Evolutionary conservation across 64 coral and sea anemone species (phyloP).

Genomic region (Pachyseris speciosa): DNA sequence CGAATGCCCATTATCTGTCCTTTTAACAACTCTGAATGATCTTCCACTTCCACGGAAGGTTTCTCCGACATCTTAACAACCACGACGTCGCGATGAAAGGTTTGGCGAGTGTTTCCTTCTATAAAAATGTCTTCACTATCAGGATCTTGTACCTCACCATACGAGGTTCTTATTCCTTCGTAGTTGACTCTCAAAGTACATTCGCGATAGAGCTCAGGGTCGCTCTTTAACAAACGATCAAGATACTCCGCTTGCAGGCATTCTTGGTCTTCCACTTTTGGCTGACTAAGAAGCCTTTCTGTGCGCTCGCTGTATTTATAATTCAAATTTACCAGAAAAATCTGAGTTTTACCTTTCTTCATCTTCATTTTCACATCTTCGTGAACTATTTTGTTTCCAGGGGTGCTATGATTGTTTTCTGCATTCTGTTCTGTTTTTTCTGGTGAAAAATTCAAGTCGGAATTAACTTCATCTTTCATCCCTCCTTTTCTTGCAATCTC

Average conservation of each 20-base stretch:
- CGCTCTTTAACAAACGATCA: not conserved
- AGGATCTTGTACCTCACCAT: conserved; percentile 60
- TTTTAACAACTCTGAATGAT: not conserved
- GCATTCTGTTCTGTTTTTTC: too few species aligned
- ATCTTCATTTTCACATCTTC: conserved; percentile 42
- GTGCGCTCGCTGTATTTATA: conserved; percentile 38
- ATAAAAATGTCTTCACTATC: conserved; percentile 43
- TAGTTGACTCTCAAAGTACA: conserved; percentile 38
- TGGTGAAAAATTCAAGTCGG: too few species aligned
- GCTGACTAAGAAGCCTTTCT: not conserved
- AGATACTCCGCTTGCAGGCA: conserved; percentile 11
- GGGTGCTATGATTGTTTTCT: not conserved
- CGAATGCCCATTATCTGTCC: not conserved
- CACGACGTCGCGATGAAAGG: conserved; percentile 38
- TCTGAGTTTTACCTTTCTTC: not conserved
- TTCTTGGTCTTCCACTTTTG: conserved; percentile 32
- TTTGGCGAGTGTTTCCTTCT: conserved; percentile 5
- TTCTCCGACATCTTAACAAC: conserved; percentile 24
- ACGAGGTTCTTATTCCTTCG: not conserved
- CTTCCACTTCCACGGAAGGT: not conserved
- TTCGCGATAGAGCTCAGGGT: conserved; percentile 23
- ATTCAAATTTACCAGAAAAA: not conserved
- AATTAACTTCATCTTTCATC: too few species aligned
- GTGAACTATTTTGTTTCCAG: conserved; percentile 15
- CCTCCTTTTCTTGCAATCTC: too few species aligned